Conservation (phyloP, 2,797 vertebrate genomes). For the Oreochromis mossambicus region DNA sequence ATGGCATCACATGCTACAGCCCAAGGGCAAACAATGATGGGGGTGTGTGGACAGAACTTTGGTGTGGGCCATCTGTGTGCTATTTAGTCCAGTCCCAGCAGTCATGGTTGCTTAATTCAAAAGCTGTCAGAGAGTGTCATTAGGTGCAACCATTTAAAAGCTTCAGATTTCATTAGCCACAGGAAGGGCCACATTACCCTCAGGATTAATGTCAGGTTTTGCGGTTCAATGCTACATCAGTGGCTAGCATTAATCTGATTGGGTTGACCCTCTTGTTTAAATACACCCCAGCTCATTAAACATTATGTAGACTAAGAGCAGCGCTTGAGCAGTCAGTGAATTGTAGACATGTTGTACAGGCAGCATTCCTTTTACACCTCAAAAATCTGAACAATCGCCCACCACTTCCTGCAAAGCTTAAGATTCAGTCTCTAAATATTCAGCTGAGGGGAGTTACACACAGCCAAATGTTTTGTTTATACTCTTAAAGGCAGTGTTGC, state of each 20-base stretch:
- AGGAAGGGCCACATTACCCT: constrained; percentile 79
- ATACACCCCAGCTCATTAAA: constrained; percentile 70
- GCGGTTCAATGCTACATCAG: constrained; percentile 55
- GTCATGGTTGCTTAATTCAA: constrained; percentile 79
- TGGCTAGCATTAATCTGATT: constrained; percentile 66
- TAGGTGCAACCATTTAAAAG: constrained; percentile 77
- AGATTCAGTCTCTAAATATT: constrained; percentile 29
- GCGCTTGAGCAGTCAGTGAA: constrained; percentile 63
- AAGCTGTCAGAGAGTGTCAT: constrained; percentile 78
- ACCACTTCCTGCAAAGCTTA: constrained; percentile 40
- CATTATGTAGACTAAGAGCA: constrained; percentile 61
- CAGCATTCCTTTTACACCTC: constrained; percentile 47
- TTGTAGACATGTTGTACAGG: constrained; percentile 55
- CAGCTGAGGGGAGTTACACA: constrained; percentile 16
- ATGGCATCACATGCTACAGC: constrained; percentile 53
- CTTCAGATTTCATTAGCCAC: constrained; percentile 81
- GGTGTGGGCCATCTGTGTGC: constrained; percentile 79
- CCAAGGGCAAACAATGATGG: constrained; percentile 56
- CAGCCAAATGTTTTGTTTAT: constrained; percentile 43
- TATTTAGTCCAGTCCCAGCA: constrained; percentile 75
- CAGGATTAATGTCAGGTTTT: constrained; percentile 81
- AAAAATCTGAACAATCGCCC: constrained; percentile 42
- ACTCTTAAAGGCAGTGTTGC: constrained; percentile 11
- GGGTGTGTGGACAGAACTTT: constrained; percentile 58
- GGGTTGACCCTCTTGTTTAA: constrained; percentile 72